Evolutionary conservation across 2,113 vertebrate species (phyloP).

Genomic region (Dipodomys spectabilis): DNA sequence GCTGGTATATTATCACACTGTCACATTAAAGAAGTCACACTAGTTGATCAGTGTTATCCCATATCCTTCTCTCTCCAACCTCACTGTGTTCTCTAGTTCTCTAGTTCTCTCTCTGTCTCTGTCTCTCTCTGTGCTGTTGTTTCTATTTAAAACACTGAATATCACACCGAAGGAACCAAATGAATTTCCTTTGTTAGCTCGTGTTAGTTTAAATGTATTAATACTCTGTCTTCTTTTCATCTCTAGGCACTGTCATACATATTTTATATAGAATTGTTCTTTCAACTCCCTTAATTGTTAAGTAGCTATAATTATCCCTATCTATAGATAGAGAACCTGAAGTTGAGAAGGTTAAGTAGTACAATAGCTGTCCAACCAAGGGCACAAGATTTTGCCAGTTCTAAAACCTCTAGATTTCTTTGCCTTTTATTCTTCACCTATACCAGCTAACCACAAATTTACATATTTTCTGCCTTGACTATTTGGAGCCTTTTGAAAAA

Average conservation of each 20-base stretch:
- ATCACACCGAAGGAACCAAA: too few relatives aligned
- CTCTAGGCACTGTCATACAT: background rate
- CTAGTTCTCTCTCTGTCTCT: background rate
- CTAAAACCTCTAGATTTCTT: background rate
- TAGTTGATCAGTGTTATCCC: background rate
- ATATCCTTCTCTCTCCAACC: background rate
- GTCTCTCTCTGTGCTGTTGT: background rate
- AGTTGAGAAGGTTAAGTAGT: background rate
- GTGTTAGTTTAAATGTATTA: background rate
- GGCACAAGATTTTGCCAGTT: background rate
- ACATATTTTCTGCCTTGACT: background rate
- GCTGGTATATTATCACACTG: background rate
- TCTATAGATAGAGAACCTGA: background rate
- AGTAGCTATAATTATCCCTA: background rate
- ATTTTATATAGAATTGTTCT: slow-evolving; percentile 20
- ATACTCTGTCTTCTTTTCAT: background rate
- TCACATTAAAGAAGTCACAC: background rate
- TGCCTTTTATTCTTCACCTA: background rate
- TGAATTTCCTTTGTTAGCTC: background rate
- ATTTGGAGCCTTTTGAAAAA: background rate
- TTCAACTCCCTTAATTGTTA: slow-evolving; percentile 13
- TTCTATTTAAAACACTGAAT: background rate
- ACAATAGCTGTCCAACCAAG: background rate
- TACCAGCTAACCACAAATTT: background rate
- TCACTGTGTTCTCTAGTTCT: background rate